A percentile compares a stretch with the other conserved stretches of the same genome.
phyloP scores from a whole-genome alignment of 2,113 vertebrate species.

The Tragulus kanchil region DNA sequence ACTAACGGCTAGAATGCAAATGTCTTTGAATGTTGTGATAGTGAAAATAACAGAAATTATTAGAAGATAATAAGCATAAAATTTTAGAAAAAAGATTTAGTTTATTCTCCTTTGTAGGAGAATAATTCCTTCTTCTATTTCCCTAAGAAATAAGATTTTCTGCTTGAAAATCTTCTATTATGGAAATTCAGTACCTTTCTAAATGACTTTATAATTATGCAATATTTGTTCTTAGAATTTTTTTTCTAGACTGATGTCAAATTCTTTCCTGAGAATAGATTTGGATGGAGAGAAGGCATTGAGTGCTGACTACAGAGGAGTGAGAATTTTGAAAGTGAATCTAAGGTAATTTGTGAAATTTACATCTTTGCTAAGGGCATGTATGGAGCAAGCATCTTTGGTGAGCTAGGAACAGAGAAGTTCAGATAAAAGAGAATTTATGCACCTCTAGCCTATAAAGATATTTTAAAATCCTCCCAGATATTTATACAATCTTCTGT shows the following conservation, averaged over 20 bases:
- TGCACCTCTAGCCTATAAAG: not conserved
- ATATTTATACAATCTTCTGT: not conserved
- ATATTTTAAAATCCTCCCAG: not conserved
- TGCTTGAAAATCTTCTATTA: not conserved
- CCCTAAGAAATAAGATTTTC: not conserved
- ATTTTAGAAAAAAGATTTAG: not conserved
- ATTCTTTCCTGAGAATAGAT: not conserved
- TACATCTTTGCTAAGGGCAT: not conserved
- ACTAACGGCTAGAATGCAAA: not conserved
- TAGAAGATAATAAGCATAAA: not conserved
- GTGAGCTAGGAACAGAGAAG: not conserved
- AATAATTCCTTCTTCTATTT: not conserved
- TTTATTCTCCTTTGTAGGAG: not conserved
- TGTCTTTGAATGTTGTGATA: not conserved
- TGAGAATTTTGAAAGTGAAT: not conserved
- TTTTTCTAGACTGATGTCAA: not conserved
- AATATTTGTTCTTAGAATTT: not conserved
- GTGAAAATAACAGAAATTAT: not conserved
- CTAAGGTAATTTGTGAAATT: not conserved
- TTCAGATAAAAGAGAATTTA: not conserved
- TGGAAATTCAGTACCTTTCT: not conserved
- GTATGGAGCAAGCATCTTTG: not conserved
- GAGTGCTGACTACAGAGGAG: not conserved
- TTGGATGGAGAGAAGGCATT: not conserved
- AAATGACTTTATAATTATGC: not conserved